phyloP scores from a whole-genome alignment of 2,797 vertebrate species.

The Rhynchonycteris naso region DNA sequence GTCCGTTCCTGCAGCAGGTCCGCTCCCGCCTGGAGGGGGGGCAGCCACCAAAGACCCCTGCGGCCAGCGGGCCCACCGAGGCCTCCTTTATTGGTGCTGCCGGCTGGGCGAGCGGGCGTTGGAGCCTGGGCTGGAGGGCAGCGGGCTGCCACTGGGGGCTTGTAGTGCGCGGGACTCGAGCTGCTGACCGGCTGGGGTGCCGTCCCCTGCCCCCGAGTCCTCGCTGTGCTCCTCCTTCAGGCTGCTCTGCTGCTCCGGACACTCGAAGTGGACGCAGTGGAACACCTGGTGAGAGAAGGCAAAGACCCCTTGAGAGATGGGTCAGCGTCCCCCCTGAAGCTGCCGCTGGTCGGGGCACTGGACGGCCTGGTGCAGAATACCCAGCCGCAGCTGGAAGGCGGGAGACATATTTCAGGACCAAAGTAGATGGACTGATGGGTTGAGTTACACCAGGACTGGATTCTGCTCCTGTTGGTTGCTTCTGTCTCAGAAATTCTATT shows the following conservation, averaged over 20 bases:
- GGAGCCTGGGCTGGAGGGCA: conserved; percentile 84
- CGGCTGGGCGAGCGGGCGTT: conserved; percentile 69
- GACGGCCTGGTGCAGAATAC: rapidly evolving
- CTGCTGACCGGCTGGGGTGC: conserved; percentile 81
- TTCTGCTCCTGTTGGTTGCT: not conserved
- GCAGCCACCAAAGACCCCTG: conserved; percentile 53
- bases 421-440: not conserved
- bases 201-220: conserved; percentile 81
- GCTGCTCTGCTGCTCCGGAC: conserved; percentile 91
- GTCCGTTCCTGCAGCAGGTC: conserved; percentile 65
- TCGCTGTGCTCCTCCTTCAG: conserved; percentile 90
- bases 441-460: not conserved
- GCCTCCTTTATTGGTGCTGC: conserved; percentile 73
- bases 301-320: not conserved
- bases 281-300: conserved; percentile 90
- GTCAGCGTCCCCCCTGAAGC: rapidly evolving
- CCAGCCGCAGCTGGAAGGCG: not conserved
- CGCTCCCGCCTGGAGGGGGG: conserved; percentile 64
- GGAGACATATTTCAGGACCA: rapidly evolving
- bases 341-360: rapidly evolving
- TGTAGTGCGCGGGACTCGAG: conserved; percentile 83
- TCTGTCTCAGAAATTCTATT: not conserved
- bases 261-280: conserved; percentile 99
- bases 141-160: conserved; percentile 86
- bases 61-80: conserved; percentile 43